Conservation (phyloP, 2,797 vertebrate species). For the Picus viridis region DNA sequence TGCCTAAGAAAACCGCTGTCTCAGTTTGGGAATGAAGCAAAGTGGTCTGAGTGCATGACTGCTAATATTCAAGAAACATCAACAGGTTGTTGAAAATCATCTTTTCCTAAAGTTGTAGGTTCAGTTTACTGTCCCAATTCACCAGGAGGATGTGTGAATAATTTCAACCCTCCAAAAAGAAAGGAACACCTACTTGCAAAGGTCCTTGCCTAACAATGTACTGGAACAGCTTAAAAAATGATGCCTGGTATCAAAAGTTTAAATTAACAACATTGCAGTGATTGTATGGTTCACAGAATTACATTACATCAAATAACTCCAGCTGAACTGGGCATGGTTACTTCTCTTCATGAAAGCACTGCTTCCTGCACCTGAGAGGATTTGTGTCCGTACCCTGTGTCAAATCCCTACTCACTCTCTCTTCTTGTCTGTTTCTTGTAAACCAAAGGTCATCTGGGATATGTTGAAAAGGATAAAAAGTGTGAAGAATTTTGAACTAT, state of each 20-base stretch:
- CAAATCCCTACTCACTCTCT: neutral
- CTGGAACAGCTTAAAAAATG: neutral
- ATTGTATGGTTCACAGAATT: neutral
- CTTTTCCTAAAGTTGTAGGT: neutral
- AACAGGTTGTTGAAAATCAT: neutral
- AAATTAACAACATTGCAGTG: neutral
- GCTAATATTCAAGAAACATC: neutral
- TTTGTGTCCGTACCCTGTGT: neutral
- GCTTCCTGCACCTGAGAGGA: neutral
- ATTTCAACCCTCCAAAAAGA: neutral
- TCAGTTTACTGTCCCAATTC: neutral
- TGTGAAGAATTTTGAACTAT: neutral
- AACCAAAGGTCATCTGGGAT: neutral
- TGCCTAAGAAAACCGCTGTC: neutral
- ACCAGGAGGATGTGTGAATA: neutral
- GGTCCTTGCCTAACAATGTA: neutral
- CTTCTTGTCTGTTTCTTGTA: neutral
- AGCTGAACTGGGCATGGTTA: neutral
- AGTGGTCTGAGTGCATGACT: neutral
- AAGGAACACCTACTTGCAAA: neutral
- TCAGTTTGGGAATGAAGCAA: neutral
- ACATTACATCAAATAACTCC: neutral
- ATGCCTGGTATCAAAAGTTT: neutral
- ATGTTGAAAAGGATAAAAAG: neutral
- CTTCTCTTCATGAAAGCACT: neutral